Percentiles rank a stretch among this genome's conserved stretches.
phyloP scores from a whole-genome alignment of 2,888 invertebrate genomes.

The Platynereis dumerilii region DNA sequence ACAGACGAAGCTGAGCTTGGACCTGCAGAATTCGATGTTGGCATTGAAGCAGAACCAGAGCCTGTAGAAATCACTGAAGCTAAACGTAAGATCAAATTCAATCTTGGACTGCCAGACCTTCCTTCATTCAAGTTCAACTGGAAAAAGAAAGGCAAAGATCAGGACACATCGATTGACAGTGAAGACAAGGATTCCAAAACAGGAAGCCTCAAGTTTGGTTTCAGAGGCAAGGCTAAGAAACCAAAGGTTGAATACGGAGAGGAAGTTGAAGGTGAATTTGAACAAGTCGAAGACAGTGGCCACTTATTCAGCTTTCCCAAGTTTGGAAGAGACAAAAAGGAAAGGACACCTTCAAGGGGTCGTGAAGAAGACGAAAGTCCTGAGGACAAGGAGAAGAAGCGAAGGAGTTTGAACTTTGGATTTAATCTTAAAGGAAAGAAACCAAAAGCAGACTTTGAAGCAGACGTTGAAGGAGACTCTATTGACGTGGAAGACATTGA shows the following conservation, averaged over 20 bases:
- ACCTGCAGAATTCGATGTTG: not conserved
- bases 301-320: not conserved
- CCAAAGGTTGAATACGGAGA: slow-evolving; percentile 8
- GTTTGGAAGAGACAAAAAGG: not conserved
- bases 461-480: not conserved
- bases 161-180: not conserved
- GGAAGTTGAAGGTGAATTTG: not conserved
- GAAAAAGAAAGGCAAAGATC: not conserved
- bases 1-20: not conserved
- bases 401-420: not conserved
- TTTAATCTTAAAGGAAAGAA: slow-evolving; percentile 1
- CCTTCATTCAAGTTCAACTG: not conserved
- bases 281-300: not conserved
- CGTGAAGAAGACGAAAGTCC: not conserved
- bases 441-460: not conserved
- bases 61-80: not conserved
- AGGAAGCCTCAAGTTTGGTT: no score
- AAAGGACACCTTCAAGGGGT: not conserved
- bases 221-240: not conserved
- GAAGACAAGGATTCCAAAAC: no score
- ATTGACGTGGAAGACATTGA: not conserved
- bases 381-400: not conserved
- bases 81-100: not conserved
- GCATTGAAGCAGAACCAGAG: no score
- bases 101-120: not conserved